phyloP scores from a whole-genome alignment of 2,797 vertebrate genomes.

The Benthosema pterotum region DNA sequence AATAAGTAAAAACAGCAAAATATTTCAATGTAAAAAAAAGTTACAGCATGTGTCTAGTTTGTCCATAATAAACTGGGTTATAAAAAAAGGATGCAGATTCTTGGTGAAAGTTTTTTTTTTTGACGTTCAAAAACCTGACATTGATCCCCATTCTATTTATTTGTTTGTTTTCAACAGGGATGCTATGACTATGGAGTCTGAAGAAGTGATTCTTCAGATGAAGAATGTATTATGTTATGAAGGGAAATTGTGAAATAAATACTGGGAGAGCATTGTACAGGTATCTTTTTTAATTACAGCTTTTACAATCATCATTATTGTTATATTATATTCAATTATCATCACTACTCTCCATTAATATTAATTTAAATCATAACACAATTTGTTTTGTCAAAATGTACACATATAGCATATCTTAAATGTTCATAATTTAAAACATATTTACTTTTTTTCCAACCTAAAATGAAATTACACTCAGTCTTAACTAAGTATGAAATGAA shows the following conservation, averaged over 20 bases:
- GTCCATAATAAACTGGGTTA: too few species aligned
- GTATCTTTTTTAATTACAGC: constrained; percentile 80
- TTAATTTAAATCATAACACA: constrained; percentile 83
- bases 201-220: too few species aligned
- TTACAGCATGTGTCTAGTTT: too few species aligned
- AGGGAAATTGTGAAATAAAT: constrained; percentile 29
- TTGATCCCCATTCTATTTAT: too few species aligned
- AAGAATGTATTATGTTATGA: neutral
- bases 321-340: constrained; percentile 78
- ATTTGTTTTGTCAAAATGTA: constrained; percentile 79
- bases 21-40: too few species aligned
- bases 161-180: too few species aligned
- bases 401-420: constrained; percentile 87
- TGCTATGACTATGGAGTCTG: too few species aligned
- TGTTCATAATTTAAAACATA: constrained; percentile 80
- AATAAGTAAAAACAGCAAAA: too few species aligned
- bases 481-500: constrained; percentile 85
- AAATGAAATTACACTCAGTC: constrained; percentile 81
- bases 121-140: too few species aligned
- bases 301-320: constrained; percentile 81
- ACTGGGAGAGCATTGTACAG: constrained; percentile 56
- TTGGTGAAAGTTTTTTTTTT: too few species aligned
- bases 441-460: constrained; percentile 78
- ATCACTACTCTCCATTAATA: constrained; percentile 77
- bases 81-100: too few species aligned